Conservation (phyloP, 2,888 invertebrate species). For the Syrphus vitripennis region DNA sequence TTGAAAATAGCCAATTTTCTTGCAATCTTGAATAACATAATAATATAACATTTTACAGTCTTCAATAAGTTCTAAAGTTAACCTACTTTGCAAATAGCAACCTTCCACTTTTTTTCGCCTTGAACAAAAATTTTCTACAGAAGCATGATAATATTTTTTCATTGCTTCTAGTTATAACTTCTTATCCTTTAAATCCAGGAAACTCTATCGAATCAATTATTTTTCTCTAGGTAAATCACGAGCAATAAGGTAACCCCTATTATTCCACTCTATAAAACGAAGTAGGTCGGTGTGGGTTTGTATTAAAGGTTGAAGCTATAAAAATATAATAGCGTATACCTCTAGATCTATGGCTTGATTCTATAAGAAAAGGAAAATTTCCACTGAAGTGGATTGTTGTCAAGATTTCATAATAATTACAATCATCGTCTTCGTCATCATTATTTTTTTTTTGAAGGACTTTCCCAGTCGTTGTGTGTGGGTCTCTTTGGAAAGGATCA, state of each 20-base stretch:
- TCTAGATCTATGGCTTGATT: not conserved
- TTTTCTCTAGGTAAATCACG: slow-evolving; percentile 32
- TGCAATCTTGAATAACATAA: too few species aligned
- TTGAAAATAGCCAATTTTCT: too few species aligned
- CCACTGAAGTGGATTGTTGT: slow-evolving; percentile 40
- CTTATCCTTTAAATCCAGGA: not conserved
- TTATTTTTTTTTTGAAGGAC: slow-evolving; percentile 22
- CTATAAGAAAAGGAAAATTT: slow-evolving; percentile 15
- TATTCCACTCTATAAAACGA: slow-evolving; percentile 8
- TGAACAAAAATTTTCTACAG: not conserved
- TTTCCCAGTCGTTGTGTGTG: not conserved
- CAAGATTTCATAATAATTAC: slow-evolving; percentile 35
- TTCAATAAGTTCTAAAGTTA: not conserved
- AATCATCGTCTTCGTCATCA: slow-evolving; percentile 24
- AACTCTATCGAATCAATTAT: slow-evolving; percentile 50
- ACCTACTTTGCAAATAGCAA: not conserved
- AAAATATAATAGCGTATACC: not conserved
- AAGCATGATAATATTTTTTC: not conserved
- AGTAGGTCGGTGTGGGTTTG: slow-evolving; percentile 1
- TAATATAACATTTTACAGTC: too few species aligned
- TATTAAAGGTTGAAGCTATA: not conserved
- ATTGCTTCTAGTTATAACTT: not conserved
- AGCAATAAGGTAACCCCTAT: slow-evolving; percentile 12
- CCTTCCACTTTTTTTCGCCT: not conserved
- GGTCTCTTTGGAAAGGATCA: not conserved